A percentile compares a stretch with the other conserved stretches of the same genome.
These are phyloP conservation scores for Leistus spinibarbis DNA, from an alignment of 2,888 invertebrate species.

Conservation along the genomic window DNA sequence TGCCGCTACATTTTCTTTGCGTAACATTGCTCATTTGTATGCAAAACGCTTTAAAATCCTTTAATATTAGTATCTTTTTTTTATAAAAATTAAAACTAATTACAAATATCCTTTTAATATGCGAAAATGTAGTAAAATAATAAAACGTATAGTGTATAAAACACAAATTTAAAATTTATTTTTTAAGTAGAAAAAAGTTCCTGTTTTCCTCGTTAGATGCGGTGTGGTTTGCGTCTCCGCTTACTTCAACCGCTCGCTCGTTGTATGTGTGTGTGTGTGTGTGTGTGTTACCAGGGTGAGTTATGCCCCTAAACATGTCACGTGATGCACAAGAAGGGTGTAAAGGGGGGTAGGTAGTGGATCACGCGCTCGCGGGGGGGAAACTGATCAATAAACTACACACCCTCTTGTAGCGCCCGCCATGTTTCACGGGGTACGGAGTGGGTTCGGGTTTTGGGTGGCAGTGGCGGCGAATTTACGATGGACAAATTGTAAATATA, in stretches of 20 bases:
- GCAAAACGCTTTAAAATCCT: too few species aligned
- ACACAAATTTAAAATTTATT: not conserved
- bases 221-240: slow-evolving; percentile 1
- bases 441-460: not conserved
- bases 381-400: slow-evolving; percentile 64
- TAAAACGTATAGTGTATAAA: too few species aligned
- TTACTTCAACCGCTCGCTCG: slow-evolving; percentile 13
- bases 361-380: slow-evolving; percentile 29
- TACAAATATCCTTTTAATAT: not conserved
- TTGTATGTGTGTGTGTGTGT: not conserved
- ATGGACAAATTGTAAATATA: not conserved
- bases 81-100: not conserved
- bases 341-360: slow-evolving; percentile 44
- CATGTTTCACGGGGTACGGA: not conserved
- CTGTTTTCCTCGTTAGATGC: not conserved
- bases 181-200: not conserved
- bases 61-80: not conserved
- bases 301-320: slow-evolving; percentile 56
- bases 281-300: slow-evolving; percentile 53
- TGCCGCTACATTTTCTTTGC: not conserved
- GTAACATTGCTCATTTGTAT: not conserved
- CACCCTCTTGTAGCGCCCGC: slow-evolving; percentile 52
- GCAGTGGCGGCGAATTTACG: slow-evolving; percentile 21
- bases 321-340: slow-evolving; percentile 57
- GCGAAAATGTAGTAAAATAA: not conserved